Percentiles rank a stretch among this genome's conserved stretches.
Conservation (phyloP, 1,140 invertebrate genomes). For the Eupristina koningsbergeri region DNA sequence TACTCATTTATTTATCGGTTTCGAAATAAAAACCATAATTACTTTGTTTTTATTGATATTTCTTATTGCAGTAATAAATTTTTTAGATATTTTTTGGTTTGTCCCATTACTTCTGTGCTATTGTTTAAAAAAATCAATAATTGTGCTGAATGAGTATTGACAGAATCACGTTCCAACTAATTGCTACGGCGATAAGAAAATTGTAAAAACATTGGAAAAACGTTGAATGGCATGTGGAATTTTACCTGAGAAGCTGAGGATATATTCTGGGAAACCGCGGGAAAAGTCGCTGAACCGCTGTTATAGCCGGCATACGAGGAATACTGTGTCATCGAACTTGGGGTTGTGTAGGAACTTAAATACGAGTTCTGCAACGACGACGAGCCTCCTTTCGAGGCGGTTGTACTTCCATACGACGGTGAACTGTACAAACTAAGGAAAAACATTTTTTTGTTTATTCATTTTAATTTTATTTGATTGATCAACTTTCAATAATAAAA, state of each 20-base stretch:
- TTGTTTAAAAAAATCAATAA: no score
- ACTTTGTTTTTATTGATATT: no score
- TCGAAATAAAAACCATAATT: no score
- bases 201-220: neutral
- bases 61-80: no score
- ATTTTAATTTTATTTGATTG: no score
- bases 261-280: slow-evolving; percentile 77
- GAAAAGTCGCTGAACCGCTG: slow-evolving; percentile 71
- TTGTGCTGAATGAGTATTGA: no score
- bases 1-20: no score
- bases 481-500: no score
- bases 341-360: slow-evolving; percentile 68
- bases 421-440: slow-evolving; percentile 65
- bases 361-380: slow-evolving; percentile 72
- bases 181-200: neutral
- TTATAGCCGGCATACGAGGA: slow-evolving; percentile 78
- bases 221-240: neutral
- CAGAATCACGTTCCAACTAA: neutral
- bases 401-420: slow-evolving; percentile 64
- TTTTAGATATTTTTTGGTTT: no score
- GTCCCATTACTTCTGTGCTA: no score
- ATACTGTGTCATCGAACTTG: slow-evolving; percentile 72
- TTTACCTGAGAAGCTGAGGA: slow-evolving; percentile 77
- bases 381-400: slow-evolving; percentile 72
- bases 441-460: no score